These are phyloP conservation scores for Scaptomyza reducta DNA, from an alignment of 2,888 invertebrate species.

Conservation along the genomic window DNA sequence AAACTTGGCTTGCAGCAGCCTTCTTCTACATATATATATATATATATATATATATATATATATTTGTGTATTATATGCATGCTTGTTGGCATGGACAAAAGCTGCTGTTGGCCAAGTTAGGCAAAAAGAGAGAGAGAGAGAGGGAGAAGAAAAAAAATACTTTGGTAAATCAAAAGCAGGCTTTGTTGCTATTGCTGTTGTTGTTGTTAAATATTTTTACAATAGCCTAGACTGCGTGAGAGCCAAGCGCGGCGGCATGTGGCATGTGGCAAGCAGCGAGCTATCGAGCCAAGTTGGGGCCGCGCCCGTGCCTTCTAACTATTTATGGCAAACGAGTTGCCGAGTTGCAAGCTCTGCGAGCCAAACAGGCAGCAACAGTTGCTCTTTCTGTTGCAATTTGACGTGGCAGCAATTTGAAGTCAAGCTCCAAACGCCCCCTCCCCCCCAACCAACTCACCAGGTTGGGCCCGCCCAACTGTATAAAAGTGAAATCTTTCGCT, in stretches of 20 bases:
- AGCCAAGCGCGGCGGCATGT: conserved; percentile 24
- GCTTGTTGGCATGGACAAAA: conserved; percentile 29
- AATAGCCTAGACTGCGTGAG: conserved; percentile 71
- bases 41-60: conserved; percentile 4
- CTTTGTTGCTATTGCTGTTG: conserved; percentile 45
- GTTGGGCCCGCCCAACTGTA: conserved; percentile 11
- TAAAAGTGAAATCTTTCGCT: conserved; percentile 72
- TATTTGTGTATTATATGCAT: conserved; percentile 25
- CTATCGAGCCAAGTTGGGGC: conserved; percentile 63
- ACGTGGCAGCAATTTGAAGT: conserved; percentile 59
- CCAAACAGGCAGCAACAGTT: conserved; percentile 37
- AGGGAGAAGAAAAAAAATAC: conserved; percentile 55
- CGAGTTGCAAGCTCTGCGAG: conserved; percentile 21
- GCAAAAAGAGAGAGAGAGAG: conserved; percentile 12
- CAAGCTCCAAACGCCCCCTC: conserved; percentile 26
- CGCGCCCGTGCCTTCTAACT: conserved; percentile 81
- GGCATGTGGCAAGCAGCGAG: conserved; percentile 42
- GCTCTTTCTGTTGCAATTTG: conserved; percentile 47
- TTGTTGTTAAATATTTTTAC: conserved; percentile 70
- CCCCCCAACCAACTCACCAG: not conserved
- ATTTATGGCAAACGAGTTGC: conserved; percentile 78
- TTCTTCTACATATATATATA: conserved; percentile 11
- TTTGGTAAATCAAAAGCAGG: conserved; percentile 64
- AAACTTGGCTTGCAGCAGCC: conserved; percentile 36
- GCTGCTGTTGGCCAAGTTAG: conserved; percentile 61